These are phyloP conservation scores for Thelaira solivaga DNA, from an alignment of 2,888 invertebrate species.

Conservation along the genomic window DNA sequence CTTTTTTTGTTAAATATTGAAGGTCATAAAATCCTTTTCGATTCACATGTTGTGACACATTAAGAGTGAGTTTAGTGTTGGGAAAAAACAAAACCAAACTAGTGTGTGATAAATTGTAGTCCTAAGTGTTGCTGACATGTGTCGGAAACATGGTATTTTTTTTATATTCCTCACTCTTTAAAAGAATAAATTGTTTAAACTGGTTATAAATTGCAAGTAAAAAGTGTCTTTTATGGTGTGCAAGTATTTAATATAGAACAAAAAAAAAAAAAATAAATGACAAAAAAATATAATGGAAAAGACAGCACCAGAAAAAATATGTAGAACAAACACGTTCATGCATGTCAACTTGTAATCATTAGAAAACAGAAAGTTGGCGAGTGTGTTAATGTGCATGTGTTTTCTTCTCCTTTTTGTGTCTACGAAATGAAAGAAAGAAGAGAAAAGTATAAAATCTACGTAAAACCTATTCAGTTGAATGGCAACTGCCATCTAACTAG, in stretches of 20 bases:
- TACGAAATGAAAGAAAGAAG: background rate
- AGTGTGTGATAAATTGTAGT: constrained; percentile 54
- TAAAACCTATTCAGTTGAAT: background rate
- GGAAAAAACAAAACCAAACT: constrained; percentile 4
- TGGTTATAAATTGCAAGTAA: background rate
- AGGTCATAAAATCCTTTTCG: constrained; percentile 49
- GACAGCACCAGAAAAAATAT: constrained; percentile 15
- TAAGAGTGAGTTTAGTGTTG: constrained; percentile 16
- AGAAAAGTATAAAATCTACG: background rate
- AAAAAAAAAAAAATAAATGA: background rate
- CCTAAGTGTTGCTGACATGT: constrained; percentile 50
- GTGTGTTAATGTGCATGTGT: constrained; percentile 38
- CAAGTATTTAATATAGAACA: constrained; percentile 29
- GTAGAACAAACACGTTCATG: constrained; percentile 48
- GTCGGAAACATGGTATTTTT: constrained; percentile 38
- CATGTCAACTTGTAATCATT: constrained; percentile 44
- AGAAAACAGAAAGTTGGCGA: constrained; percentile 13
- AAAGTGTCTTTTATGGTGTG: background rate
- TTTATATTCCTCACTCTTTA: too few relatives aligned
- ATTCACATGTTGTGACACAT: constrained; percentile 33
- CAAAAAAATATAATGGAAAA: background rate
- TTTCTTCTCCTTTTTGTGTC: background rate
- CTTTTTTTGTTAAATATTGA: constrained; percentile 8
- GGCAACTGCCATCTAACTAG: background rate
- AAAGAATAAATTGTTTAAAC: constrained; percentile 29